Base-by-base conservation (phyloP, 2,797 vertebrate genomes). In the Clarias platycephalus region DNA sequence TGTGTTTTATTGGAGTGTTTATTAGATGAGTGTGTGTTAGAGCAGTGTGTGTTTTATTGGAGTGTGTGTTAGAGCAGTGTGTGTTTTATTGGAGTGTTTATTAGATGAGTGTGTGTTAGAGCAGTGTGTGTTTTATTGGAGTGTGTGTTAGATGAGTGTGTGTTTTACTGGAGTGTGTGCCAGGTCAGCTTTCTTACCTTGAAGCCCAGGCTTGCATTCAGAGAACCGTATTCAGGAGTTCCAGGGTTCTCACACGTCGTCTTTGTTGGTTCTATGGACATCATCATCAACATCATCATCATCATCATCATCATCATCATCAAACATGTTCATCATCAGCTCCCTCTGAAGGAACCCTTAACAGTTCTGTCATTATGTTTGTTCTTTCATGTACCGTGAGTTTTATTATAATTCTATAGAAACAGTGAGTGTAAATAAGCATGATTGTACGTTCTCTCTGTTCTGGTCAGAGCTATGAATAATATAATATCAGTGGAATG, bases 201-300 rank as follows among this genome's bases (percentile, higher is more conserved):
- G 90, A 97, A 99, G 86, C 97, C 98, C 86, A 96, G 95, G 60
- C 97, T 97, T 89, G 96, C 97, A 88, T 99, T 99, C 92, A 98
- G 96, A 89, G 96, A 97, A 82, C 97, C 97, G 0, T 97, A 95
- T 57, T 96, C 94, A 24, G 97, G 98, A 20, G 96, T 95, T 57
- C 97, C 97, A 20, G 97, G 97, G 87, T 98, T 99, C 93, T 96
- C 96, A 95, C 98, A 99, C 0, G 96, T 93, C 13, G 95, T 98
- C 67, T 95, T 96, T 5, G 95, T 95, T 20, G 97, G 95, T 91
- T 99, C 98, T 99, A 90, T 12, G 88, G 55, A 66, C 58, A 90
- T 84, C 67, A 90, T 83, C 60, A 70, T 44, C 58, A 22, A 28
- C 40, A 49, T 10, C 18, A 55, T 34, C 66, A 16, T 34, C 0